Evolutionary conservation across 2,113 vertebrate genomes (phyloP).

Genomic region (Oceanodroma tethys): DNA sequence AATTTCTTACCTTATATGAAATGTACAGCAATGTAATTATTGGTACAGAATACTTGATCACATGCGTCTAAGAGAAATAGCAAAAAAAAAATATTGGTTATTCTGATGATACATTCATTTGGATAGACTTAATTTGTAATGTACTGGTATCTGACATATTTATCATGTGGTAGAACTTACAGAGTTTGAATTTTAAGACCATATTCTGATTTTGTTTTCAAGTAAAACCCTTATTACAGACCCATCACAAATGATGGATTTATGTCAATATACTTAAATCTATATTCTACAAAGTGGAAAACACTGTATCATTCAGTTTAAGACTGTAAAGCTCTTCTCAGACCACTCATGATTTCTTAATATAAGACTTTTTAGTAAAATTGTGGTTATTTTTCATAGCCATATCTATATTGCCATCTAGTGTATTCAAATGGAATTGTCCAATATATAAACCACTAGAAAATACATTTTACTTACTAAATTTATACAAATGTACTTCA

Average conservation of each 20-base stretch:
- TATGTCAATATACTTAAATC: not conserved
- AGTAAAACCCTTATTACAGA: not conserved
- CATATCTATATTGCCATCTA: slow-evolving; percentile 81
- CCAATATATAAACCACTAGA: not conserved
- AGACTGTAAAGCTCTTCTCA: not conserved
- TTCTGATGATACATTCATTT: not conserved
- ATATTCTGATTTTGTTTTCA: not conserved
- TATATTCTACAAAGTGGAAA: not conserved
- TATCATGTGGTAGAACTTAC: not conserved
- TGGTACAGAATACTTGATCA: slow-evolving; percentile 81
- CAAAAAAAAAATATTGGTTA: slow-evolving; percentile 32
- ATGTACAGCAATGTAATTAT: slow-evolving; percentile 80
- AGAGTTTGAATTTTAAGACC: not conserved
- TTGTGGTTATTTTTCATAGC: not conserved
- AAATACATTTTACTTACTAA: not conserved
- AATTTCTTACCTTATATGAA: slow-evolving; percentile 86
- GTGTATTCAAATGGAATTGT: slow-evolving; percentile 62
- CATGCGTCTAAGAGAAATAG: slow-evolving; percentile 73
- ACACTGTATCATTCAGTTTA: not conserved
- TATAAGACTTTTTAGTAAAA: not conserved
- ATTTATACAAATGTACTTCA: not conserved
- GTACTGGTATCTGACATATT: not conserved
- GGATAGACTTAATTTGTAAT: not conserved
- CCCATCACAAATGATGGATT: not conserved
- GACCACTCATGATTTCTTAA: not conserved